Evolutionary conservation across 1,140 invertebrate species (phyloP).

Genomic region (Papilio dardanus): DNA sequence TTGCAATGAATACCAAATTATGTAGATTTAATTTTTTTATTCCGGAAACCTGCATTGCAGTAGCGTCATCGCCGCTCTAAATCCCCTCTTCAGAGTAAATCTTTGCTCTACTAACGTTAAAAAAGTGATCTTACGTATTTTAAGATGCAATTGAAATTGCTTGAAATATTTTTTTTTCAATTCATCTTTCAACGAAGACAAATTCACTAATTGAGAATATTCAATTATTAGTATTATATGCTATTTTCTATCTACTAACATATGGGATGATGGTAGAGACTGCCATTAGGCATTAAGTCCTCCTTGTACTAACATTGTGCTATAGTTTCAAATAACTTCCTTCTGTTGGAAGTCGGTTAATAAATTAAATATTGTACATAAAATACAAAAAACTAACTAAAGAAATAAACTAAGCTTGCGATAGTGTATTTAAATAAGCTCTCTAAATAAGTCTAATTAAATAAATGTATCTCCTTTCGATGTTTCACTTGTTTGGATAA

Average conservation of each 20-base stretch:
- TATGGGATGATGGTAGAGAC: too few species aligned
- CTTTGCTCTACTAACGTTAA: slow-evolving; percentile 7
- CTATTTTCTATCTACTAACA: too few species aligned
- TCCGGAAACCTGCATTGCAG: slow-evolving; percentile 21
- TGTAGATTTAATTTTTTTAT: slow-evolving; percentile 5
- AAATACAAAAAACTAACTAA: neutral
- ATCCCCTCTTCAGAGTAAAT: slow-evolving; percentile 20
- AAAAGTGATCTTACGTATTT: neutral
- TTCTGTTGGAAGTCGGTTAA: too few species aligned
- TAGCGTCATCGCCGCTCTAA: neutral
- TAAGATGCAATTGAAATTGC: neutral
- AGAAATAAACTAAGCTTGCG: neutral
- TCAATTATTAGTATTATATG: too few species aligned
- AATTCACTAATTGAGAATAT: too few species aligned
- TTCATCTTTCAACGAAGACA: neutral
- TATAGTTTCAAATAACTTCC: too few species aligned
- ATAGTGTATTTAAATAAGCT: neutral
- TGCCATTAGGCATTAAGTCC: too few species aligned
- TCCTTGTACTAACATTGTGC: too few species aligned
- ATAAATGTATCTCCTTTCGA: neutral
- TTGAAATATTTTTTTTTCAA: neutral
- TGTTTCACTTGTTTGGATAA: slow-evolving; percentile 1
- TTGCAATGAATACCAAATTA: neutral
- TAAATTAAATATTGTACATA: too few species aligned
- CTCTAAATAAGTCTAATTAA: neutral